Evolutionary conservation across 2,797 vertebrate species (phyloP).

Genomic region (Poeciliopsis turneri): DNA sequence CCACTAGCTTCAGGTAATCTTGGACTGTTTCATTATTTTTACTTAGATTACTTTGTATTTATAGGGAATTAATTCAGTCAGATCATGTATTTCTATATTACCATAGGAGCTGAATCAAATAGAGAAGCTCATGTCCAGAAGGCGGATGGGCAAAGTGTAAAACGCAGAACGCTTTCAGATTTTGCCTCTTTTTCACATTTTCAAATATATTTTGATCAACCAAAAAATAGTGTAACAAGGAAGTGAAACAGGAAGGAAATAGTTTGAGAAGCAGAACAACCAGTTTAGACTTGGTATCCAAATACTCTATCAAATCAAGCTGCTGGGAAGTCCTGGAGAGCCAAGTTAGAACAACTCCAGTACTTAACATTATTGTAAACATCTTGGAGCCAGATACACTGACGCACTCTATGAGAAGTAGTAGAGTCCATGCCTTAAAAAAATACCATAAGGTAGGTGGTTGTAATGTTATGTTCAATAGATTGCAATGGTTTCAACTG

Average conservation of each 20-base stretch:
- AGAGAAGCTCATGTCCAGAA: background rate
- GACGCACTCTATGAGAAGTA: background rate
- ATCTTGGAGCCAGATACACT: too few relatives aligned
- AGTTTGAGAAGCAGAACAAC: too few relatives aligned
- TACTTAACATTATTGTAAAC: too few relatives aligned
- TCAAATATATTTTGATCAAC: background rate
- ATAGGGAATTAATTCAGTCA: background rate
- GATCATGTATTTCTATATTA: background rate
- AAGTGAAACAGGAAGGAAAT: background rate
- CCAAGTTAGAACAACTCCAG: too few relatives aligned
- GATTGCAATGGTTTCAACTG: background rate
- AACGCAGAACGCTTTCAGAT: background rate
- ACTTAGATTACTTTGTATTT: background rate
- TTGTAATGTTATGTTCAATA: background rate
- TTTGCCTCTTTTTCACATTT: background rate
- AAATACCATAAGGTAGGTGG: background rate
- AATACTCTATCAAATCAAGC: too few relatives aligned
- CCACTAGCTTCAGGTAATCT: background rate
- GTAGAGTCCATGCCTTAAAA: background rate
- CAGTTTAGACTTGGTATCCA: too few relatives aligned
- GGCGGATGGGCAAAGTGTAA: background rate
- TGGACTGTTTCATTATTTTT: background rate
- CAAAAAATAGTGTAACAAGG: too few relatives aligned
- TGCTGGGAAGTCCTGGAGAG: too few relatives aligned
- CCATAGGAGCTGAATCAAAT: background rate